phyloP scores from a whole-genome alignment of 1,140 invertebrate genomes.

The Camponotus pennsylvanicus region DNA sequence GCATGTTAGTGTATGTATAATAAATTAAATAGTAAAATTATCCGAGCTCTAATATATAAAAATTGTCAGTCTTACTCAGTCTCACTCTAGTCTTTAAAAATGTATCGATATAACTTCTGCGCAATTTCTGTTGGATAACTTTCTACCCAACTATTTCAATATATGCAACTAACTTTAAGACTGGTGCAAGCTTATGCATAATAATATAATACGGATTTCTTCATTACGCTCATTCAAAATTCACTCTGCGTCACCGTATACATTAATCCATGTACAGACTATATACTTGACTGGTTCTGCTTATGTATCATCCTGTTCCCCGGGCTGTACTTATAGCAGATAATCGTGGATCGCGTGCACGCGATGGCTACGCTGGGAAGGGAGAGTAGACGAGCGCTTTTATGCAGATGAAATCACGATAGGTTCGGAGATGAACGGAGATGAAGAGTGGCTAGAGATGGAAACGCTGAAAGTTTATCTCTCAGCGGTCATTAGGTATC shows the following conservation, averaged over 20 bases:
- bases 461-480: slow-evolving; percentile 74
- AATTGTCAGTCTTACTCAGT: background rate
- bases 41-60: background rate
- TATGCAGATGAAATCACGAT: slow-evolving; percentile 82
- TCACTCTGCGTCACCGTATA: slow-evolving; percentile 8
- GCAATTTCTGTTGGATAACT: background rate
- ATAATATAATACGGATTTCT: slow-evolving; percentile 9
- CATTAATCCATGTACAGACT: slow-evolving; percentile 64
- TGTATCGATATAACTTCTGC: slow-evolving; percentile 5
- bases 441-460: slow-evolving; percentile 82
- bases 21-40: background rate
- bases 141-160: background rate
- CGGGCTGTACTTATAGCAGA: slow-evolving; percentile 75
- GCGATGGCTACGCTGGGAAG: slow-evolving; percentile 77
- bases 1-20: background rate
- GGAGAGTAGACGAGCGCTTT: slow-evolving; percentile 80
- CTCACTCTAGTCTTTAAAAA: background rate
- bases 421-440: slow-evolving; percentile 79
- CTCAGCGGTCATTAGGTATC: slow-evolving; percentile 68
- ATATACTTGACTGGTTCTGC: slow-evolving; percentile 73
- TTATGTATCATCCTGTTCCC: slow-evolving; percentile 80
- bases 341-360: slow-evolving; percentile 70
- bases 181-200: slow-evolving; percentile 24
- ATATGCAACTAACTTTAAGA: slow-evolving; percentile 25
- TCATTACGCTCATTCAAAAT: background rate